A percentile compares a stretch with the other conserved stretches of the same genome.
Evolutionary conservation across 2,797 vertebrate genomes (phyloP).

Genomic region (Catamblyrhynchus diadema): DNA sequence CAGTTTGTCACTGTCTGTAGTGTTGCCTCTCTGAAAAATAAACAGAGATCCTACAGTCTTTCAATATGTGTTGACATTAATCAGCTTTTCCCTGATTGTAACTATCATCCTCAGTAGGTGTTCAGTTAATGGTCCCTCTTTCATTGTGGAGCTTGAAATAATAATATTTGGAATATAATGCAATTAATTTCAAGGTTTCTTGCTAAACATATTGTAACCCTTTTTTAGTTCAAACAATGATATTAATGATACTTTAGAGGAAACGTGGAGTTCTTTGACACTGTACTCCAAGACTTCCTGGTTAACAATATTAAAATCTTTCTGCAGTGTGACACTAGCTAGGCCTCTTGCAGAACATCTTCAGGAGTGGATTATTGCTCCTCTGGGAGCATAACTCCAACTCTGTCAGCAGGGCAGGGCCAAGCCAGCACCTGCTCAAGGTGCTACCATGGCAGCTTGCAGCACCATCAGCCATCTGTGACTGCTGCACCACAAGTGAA

Average conservation of each 20-base stretch:
- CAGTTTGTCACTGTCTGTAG: neutral
- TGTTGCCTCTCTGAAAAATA: neutral
- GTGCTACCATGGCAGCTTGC: neutral
- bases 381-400: neutral
- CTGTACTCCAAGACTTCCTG: neutral
- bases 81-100: neutral
- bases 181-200: neutral
- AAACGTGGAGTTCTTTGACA: neutral
- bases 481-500: neutral
- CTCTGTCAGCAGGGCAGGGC: neutral
- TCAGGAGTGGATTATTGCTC: neutral
- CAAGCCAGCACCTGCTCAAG: neutral
- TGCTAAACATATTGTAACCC: neutral
- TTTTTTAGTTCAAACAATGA: neutral
- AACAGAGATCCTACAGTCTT: neutral
- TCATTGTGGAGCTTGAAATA: neutral
- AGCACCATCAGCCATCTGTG: neutral
- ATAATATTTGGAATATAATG: neutral
- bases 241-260: neutral
- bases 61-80: neutral
- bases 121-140: neutral
- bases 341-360: neutral
- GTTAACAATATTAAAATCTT: neutral
- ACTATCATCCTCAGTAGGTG: neutral
- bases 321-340: fast-evolving